Evolutionary conservation across 2,888 invertebrate species (phyloP), one percentile per base, ranked within the genome.

Genomic region (Xestobium rufovillosum): DNA sequence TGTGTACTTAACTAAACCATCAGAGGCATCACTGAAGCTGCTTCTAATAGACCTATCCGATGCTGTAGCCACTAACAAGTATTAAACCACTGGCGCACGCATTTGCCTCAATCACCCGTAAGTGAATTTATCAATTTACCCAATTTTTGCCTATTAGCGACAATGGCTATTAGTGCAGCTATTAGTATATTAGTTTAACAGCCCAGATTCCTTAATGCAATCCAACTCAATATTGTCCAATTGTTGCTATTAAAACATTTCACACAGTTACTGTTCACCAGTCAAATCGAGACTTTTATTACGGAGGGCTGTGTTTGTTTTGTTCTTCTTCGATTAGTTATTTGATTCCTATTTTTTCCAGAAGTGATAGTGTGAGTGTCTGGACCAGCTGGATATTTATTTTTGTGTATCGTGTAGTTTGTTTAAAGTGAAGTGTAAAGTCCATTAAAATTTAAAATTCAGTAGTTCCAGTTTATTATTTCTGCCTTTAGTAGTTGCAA

Each of bases 101-200:
- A 38, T 37, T 41, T 38, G 32, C 36, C 31, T 39, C 58, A 59
- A 60, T 60, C 52, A 48, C 47, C 52, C 52, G 48, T 60, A 64
- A 63, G 60, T 66, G 66, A 65, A 66, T 66, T 65, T 66, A 66
- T 66, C 66, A 67, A 67, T 67, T 67, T 67, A 67, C 66, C 65
- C 65, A 67, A 67, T 67, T 66, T 66, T 67, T 65, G 65, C 65
- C 66, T 62, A 66, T 67, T 67, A 67, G 65, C 62, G 59, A 63
- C 63, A 64, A 64, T 63, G 60, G 62, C 65, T 63, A 65, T 66
- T 66, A 66, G 63, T 63, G 62, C 64, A 63, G 61, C 61, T 61
- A 63, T 62, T 62, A 64, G 63, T 63, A 59, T 61, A 62, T 63
- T 63, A 63, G 62, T 63, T 64, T 65, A 65, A 65, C 62, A 61